Base-by-base conservation (phyloP, 1,140 invertebrate genomes). In the Brachionus rotundiformis region DNA sequence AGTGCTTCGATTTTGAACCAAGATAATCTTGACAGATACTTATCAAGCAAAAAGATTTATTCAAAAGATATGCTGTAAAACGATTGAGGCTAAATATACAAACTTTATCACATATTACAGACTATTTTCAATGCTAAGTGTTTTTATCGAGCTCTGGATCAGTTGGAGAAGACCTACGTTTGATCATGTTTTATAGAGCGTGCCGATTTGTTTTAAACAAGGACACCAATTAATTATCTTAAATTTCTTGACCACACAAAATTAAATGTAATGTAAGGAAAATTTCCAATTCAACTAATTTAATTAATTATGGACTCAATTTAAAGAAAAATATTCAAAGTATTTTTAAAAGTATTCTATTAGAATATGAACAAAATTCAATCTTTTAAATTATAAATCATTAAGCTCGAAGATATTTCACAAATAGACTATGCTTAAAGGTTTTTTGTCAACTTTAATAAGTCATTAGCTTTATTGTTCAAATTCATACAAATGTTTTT, bases 181-280 rank as follows among this genome's bases (percentile, higher is more conserved):
- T 54, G 47, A 54, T 54, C 47, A 54, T 54, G 47, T 1, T 54
- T 54, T 54, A 54, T 54, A 54, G 47, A 54, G 47, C 47, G 47
- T 54, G 47, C 47, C 47, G 47, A 54, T 54, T 54, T 54, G 8
- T 8, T 19, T 16, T 54, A 54, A 54, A 54, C 19, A 16, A 54
- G 23, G 47, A 54, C 47, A 54, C 47, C 19, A 49, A 54, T 7
- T 19, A 49, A 49, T 49, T 16, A 23, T 49, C 16, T 19, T 49
- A 5, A 54, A 54, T 54, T n/a, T 13, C 29, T 33, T n/a, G n/a
- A 19, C 16, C 13, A 33, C 13, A 31, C 1, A 68, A 68, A 68
- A 33, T 68, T 1, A 13, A 33, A 68, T 11, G 3, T 16, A 68
- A 33, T 36, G 6, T 33, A 7, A n/a, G 10, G 2, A 63, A 63